Percentiles rank a stretch among this genome's conserved stretches.
phyloP scores from a whole-genome alignment of 2,797 vertebrate genomes.

The Otolemur crassicaudatus region DNA sequence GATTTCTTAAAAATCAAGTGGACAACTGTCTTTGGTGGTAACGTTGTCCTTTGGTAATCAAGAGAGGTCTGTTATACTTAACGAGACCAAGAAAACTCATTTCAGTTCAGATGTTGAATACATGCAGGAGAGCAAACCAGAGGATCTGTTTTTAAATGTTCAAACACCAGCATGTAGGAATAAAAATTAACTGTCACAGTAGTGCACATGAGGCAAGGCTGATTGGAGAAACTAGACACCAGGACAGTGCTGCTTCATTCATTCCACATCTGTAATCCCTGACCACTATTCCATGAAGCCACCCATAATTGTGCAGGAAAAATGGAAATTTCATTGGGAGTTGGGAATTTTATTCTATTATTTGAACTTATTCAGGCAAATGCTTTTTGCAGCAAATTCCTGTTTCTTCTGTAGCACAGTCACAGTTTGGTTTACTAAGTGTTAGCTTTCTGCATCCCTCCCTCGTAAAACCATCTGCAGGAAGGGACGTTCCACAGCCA shows the following conservation, averaged over 20 bases:
- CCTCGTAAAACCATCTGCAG: neutral
- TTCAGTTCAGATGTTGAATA: slow-evolving; percentile 55
- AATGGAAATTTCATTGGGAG: neutral
- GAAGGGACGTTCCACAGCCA: neutral
- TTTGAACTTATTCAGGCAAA: slow-evolving; percentile 13
- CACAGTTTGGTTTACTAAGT: slow-evolving; percentile 65
- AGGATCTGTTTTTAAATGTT: neutral
- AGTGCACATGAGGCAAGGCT: neutral
- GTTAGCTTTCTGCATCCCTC: neutral
- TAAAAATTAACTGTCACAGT: neutral
- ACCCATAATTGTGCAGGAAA: neutral
- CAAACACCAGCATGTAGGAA: neutral
- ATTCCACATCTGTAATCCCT: neutral
- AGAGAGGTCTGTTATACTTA: slow-evolving; percentile 76
- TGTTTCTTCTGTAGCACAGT: slow-evolving; percentile 73
- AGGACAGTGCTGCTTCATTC: slow-evolving; percentile 35
- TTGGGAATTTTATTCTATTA: neutral
- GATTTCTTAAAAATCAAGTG: slow-evolving; percentile 48
- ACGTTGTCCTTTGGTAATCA: slow-evolving; percentile 47
- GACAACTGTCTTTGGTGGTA: slow-evolving; percentile 51
- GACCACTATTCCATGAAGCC: neutral
- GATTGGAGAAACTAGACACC: slow-evolving; percentile 46
- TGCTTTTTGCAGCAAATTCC: neutral
- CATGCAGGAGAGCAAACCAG: slow-evolving; percentile 82
- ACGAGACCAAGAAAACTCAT: slow-evolving; percentile 76